Conservation (phyloP, 1,140 invertebrate species). For the Forficula auricularia region DNA sequence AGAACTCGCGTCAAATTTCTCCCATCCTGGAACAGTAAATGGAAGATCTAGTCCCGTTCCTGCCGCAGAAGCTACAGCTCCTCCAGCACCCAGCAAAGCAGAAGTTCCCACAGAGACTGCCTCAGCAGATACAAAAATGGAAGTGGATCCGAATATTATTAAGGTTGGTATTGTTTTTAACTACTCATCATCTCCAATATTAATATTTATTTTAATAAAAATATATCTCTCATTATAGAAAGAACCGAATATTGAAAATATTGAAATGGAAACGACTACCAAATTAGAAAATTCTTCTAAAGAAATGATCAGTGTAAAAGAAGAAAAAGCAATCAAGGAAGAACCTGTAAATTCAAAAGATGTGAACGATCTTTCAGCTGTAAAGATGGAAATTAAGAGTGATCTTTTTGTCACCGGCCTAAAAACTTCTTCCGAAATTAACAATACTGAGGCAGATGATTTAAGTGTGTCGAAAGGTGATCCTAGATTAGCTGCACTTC, state of each 20-base stretch:
- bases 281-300: background rate
- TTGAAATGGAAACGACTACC: background rate
- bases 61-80: constrained; percentile 25
- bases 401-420: constrained; percentile 9
- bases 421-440: constrained; percentile 18
- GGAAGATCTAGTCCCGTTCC: no score
- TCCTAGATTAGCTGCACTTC: no score
- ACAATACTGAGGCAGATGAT: constrained; percentile 19
- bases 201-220: no score
- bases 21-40: no score
- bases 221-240: no score
- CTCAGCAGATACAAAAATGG: background rate
- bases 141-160: no score
- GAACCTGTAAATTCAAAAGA: constrained; percentile 17
- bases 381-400: constrained; percentile 10
- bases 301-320: background rate
- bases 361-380: constrained; percentile 4
- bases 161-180: no score
- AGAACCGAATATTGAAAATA: no score
- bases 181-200: no score
- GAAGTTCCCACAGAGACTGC: no score
- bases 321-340: constrained; percentile 15
- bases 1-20: background rate
- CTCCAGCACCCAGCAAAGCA: constrained; percentile 8
- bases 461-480: background rate